Conservation (phyloP, 92 coral and sea anemone genomes). For the Palythoa grandiflora region DNA sequence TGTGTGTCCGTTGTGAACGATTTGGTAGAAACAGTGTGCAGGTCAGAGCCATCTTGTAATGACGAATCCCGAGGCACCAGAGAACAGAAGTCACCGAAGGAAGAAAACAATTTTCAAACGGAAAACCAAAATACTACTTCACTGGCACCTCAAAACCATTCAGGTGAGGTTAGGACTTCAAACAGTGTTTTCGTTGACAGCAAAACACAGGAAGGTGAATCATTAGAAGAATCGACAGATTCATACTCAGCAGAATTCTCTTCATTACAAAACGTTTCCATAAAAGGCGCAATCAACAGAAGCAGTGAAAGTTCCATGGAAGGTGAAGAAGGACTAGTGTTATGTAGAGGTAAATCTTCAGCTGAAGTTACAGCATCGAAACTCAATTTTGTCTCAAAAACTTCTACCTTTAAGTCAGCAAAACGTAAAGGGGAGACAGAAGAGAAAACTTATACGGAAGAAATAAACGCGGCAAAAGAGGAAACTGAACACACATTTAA, state of each 20-base stretch:
- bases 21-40: conserved; percentile 21
- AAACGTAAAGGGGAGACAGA: neutral
- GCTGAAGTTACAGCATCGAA: neutral
- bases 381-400: neutral
- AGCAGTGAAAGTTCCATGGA: conserved; percentile 40
- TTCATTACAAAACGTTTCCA: conserved; percentile 7
- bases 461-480: too few relatives aligned
- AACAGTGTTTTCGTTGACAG: neutral
- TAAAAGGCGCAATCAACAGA: conserved; percentile 33
- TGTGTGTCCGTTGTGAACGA: conserved; percentile 21
- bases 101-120: neutral
- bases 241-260: neutral
- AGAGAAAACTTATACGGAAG: neutral
- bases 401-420: neutral
- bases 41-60: neutral
- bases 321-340: conserved; percentile 27
- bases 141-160: neutral
- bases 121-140: neutral
- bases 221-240: neutral
- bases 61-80: neutral
- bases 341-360: neutral
- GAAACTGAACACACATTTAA: neutral
- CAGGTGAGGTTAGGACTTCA: neutral
- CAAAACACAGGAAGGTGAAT: neutral
- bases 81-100: neutral